These are phyloP conservation scores for Neomonachus schauinslandi DNA, from an alignment of 2,113 vertebrate species.

Conservation along the genomic window DNA sequence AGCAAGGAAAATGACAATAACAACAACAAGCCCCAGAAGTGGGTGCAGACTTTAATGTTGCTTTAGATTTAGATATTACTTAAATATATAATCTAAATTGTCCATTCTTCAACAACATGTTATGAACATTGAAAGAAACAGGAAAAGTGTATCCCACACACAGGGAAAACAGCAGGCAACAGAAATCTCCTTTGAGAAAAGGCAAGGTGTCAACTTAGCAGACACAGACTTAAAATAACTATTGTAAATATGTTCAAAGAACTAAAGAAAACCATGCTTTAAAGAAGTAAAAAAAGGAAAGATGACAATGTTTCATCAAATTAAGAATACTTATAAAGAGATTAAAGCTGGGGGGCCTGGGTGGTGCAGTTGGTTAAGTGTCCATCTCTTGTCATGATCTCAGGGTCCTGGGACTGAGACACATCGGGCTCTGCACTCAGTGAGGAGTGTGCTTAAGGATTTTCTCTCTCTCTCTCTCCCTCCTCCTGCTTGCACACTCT, in stretches of 20 bases:
- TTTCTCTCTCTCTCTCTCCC: too few relatives aligned
- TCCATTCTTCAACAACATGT: background rate
- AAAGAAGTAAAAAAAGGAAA: background rate
- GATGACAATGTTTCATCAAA: background rate
- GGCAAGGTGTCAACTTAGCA: accelerated
- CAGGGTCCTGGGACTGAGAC: background rate
- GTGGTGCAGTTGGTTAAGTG: background rate
- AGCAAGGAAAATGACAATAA: background rate
- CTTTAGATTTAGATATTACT: background rate
- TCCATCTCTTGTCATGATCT: background rate
- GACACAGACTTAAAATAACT: background rate
- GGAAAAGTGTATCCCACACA: background rate
- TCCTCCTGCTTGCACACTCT: background rate
- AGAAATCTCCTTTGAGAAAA: background rate
- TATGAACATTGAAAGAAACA: background rate
- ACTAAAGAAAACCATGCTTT: background rate
- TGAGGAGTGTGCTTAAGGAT: background rate
- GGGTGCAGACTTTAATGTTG: background rate
- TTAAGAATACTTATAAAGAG: background rate
- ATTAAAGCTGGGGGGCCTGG: background rate
- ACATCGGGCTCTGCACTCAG: background rate
- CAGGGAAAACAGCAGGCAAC: background rate
- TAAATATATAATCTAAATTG: background rate
- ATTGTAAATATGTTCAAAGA: background rate
- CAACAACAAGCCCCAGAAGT: background rate